Evolutionary conservation across 2,797 vertebrate genomes (phyloP).

Genomic region (Phrynocephalus vlangalii): DNA sequence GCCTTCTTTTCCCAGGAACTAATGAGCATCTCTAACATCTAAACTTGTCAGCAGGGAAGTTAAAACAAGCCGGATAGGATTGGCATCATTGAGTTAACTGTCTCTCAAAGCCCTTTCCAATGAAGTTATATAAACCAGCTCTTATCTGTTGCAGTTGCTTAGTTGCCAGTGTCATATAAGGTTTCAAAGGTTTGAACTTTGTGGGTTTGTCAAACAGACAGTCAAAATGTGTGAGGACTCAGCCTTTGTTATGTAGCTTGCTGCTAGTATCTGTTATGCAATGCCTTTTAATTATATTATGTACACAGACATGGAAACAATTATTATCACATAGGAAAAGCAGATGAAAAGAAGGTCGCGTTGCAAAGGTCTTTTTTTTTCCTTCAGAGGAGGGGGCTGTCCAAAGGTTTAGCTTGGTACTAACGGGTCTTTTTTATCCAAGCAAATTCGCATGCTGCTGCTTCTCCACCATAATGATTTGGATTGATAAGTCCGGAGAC

Average conservation of each 20-base stretch:
- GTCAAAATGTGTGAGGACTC: constrained; percentile 70
- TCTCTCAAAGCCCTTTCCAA: constrained; percentile 70
- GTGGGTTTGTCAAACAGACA: constrained; percentile 75
- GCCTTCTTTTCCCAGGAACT: neutral
- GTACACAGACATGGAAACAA: constrained; percentile 60
- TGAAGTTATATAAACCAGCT: constrained; percentile 59
- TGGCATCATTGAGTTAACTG: constrained; percentile 56
- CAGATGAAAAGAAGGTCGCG: constrained; percentile 70
- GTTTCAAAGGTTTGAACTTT: constrained; percentile 66
- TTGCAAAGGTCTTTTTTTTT: constrained; percentile 69
- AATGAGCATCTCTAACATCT: constrained; percentile 20
- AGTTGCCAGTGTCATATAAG: constrained; percentile 63
- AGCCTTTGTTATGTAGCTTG: constrained; percentile 70
- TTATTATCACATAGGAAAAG: constrained; percentile 38
- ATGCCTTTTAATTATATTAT: constrained; percentile 30
- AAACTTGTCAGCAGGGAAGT: constrained; percentile 43
- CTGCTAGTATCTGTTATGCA: constrained; percentile 70
- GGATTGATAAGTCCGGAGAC: too few species aligned
- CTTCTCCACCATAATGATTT: constrained; percentile 51
- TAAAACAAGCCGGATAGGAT: neutral
- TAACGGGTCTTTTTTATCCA: constrained; percentile 26
- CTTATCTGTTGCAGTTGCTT: constrained; percentile 76
- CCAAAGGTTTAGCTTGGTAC: constrained; percentile 51
- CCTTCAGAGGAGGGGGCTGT: constrained; percentile 53
- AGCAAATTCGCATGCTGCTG: constrained; percentile 39